Evolutionary conservation across 2,113 vertebrate species (phyloP).

Genomic region (Tachysurus vachellii): DNA sequence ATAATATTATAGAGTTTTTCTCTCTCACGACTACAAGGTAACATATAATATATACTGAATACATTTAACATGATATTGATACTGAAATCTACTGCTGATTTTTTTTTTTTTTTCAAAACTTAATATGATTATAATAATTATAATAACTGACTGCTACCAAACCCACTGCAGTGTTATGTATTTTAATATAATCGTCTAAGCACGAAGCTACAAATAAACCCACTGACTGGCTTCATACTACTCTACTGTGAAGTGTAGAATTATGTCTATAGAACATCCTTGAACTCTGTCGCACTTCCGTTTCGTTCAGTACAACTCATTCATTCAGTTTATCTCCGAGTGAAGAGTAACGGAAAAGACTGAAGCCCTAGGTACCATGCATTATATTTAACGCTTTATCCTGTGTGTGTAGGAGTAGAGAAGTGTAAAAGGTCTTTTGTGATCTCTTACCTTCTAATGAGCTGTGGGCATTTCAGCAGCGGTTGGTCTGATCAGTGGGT

Average conservation of each 20-base stretch:
- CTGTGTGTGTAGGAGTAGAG: conserved; percentile 5
- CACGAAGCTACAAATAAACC: not conserved
- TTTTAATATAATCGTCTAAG: not conserved
- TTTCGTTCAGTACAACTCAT: not conserved
- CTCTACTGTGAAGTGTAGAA: not conserved
- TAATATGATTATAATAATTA: not conserved
- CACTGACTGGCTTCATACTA: not conserved
- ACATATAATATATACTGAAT: not conserved
- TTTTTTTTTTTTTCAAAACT: not conserved
- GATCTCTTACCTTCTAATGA: conserved; percentile 35
- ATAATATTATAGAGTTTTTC: not conserved
- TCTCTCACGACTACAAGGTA: not conserved
- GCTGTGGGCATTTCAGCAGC: conserved; percentile 27
- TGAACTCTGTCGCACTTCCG: not conserved
- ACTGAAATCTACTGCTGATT: not conserved
- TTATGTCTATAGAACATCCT: not conserved
- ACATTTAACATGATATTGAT: not conserved
- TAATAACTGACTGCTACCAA: not conserved
- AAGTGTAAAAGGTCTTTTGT: conserved; percentile 12
- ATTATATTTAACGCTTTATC: conserved; percentile 5
- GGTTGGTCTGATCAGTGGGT: conserved; percentile 10
- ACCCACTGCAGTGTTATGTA: not conserved
- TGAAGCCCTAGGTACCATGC: not conserved
- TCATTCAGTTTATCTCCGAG: not conserved
- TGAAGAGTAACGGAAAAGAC: not conserved